Percentiles rank a stretch among this genome's conserved stretches.
Evolutionary conservation across 1,140 invertebrate species (phyloP).

Genomic region (Ditylenchus dipsaci): DNA sequence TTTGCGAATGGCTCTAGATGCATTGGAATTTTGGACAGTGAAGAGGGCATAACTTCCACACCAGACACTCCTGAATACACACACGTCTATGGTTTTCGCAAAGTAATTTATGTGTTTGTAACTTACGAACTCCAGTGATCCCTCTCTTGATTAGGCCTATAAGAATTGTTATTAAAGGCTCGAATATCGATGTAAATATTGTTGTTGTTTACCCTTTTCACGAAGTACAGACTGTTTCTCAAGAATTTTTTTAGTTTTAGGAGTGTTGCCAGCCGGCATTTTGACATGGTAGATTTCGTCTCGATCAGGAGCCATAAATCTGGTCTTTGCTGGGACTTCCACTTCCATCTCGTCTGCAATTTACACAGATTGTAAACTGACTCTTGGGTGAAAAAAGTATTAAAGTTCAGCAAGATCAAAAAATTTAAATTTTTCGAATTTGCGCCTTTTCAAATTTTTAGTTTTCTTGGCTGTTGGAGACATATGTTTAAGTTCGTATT

Average conservation of each 20-base stretch:
- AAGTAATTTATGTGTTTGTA: not conserved
- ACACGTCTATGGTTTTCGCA: too few relatives aligned
- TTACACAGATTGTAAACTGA: too few relatives aligned
- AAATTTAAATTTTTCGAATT: too few relatives aligned
- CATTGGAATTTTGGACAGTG: not conserved
- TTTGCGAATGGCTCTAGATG: slow-evolving; percentile 1
- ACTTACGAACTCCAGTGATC: slow-evolving; percentile 5
- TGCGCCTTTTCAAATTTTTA: too few relatives aligned
- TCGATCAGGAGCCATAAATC: slow-evolving; percentile 22
- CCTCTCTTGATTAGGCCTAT: slow-evolving; percentile 16
- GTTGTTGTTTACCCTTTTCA: slow-evolving; percentile 12
- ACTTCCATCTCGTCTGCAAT: not conserved
- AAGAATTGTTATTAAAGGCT: not conserved
- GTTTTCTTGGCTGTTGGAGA: too few relatives aligned
- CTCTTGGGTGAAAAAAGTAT: too few relatives aligned
- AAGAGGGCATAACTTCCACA: not conserved
- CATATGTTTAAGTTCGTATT: too few relatives aligned
- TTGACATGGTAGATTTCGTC: slow-evolving; percentile 29
- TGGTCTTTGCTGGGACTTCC: not conserved
- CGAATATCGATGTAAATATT: not conserved
- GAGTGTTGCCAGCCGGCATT: slow-evolving; percentile 19
- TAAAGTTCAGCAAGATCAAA: too few relatives aligned
- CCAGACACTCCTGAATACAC: not conserved
- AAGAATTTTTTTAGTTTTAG: slow-evolving; percentile 17
- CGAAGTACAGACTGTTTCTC: slow-evolving; percentile 20